Base-by-base conservation (phyloP, 2,888 invertebrate genomes). In the Uropetala carovei region DNA sequence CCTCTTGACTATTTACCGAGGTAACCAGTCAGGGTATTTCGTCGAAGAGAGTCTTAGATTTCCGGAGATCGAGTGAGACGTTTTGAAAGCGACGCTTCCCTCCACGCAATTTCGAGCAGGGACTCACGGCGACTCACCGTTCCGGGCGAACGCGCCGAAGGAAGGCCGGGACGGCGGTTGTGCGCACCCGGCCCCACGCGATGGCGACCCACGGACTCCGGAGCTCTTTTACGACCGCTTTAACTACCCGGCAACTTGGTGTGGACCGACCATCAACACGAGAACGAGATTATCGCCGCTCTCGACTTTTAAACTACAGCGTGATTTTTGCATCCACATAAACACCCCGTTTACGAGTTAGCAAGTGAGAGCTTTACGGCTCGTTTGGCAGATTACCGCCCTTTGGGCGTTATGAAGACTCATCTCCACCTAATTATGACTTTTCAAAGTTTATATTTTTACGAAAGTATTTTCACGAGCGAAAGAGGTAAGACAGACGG, bases 241-340 rank as follows among this genome's bases (percentile, higher is more conserved):
- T 89, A 64, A 89, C 89, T 64, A 89, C 89, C 64, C 89, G 64
- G 18, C 89, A 89, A 64, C 89, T 89, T 89, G 83, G n/a, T 18
- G 11, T 18, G 57, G 83, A 83, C 56, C 43, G 57, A 60, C 60
- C 30, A 89, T 89, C 89, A 60, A 58, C 89, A 60, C 64, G 64
- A 64, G 43, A n/a, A 43, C 43, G 30, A 60, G 64, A 89, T 89
- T 89, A 30, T 43, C 89, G 43, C 83, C 86, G 11, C 60, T 59
- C 86, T 18, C 30, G 75, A 86, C 30, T 22, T 64, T 64, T 64
- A 11, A 64, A 64, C 64, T 64, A 89, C 89, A 43, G 64, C 89
- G 64, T 18, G 89, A 89, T 64, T 89, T 89, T 89, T 89, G 64
- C 64, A 64, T 89, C 43, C 60, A 43, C 89, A 89, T 89, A 89